Evolutionary conservation across 1,140 invertebrate species (phyloP).

Genomic region (Coptotermes formosanus): DNA sequence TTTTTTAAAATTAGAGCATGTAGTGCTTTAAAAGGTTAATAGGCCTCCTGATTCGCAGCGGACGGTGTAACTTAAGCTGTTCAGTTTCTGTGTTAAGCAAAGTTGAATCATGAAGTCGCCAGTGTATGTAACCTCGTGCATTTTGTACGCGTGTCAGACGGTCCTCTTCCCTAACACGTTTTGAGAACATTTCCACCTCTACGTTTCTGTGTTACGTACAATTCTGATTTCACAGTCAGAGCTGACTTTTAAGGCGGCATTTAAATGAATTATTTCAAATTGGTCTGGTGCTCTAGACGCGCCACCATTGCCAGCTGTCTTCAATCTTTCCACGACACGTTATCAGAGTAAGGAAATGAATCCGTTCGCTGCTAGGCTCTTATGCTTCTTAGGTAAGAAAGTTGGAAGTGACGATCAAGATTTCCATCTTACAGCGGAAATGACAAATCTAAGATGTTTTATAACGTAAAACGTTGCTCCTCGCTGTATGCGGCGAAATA

Average conservation of each 20-base stretch:
- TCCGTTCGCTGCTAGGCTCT: neutral
- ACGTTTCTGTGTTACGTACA: too few species aligned
- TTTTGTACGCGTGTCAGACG: too few species aligned
- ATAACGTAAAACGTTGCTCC: slow-evolving; percentile 1
- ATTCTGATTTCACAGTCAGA: neutral
- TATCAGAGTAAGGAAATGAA: neutral
- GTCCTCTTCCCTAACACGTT: too few species aligned
- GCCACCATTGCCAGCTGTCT: neutral
- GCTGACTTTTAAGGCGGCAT: neutral
- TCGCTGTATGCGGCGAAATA: neutral
- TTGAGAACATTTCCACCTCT: too few species aligned
- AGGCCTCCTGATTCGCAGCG: too few species aligned
- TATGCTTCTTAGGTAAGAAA: neutral
- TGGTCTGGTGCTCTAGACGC: neutral
- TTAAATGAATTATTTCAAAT: slow-evolving; percentile 12
- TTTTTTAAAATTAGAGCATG: too few species aligned
- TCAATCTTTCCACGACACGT: neutral
- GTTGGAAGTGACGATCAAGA: slow-evolving; percentile 13
- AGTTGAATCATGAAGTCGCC: too few species aligned
- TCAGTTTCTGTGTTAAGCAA: too few species aligned
- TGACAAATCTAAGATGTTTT: slow-evolving; percentile 20
- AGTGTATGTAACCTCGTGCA: too few species aligned
- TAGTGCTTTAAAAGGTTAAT: too few species aligned
- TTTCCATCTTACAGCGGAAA: slow-evolving; percentile 25
- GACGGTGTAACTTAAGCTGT: too few species aligned